Base-by-base conservation (phyloP, 2,113 vertebrate species). In the Cyphomyrus plagiostoma region DNA sequence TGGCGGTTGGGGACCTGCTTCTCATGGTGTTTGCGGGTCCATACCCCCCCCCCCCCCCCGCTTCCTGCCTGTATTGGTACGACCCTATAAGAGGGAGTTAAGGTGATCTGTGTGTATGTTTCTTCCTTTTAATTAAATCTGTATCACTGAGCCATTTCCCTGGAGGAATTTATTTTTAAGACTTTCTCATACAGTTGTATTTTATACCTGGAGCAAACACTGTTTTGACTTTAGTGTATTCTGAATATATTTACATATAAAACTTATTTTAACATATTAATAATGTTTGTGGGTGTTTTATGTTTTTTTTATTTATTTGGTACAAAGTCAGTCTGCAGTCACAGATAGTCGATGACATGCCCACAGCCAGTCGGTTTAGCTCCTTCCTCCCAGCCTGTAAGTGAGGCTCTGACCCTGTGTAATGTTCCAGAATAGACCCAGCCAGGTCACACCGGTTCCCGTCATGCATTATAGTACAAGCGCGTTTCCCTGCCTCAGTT, bases 1-100 rank as follows among this genome's bases (percentile, higher is more conserved):
- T 99, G 90, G 98, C 99, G 93, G 97, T 99, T 89, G 98, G 98
- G 93, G 98, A 99, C 93, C 95, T 98, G 91, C 95, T 99, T 52
- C 95, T 99, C 89, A 98, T 99, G 97, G 98, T 99, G 90, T 96
- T 97, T 93, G 17, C 15, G 82, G 30, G 26, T 52, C 83, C 39
- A 30, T 13, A 3, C 21, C 56, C 42, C 56, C 5, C 50, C 50
- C 53, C 53, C 10, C 53, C 5, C 48, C 48, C 48, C 48, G 48
- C 53, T 30, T 39, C 35, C 53, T 45, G 21, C 17, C 35, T 35
- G 21, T 39, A 11, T 15, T 42, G 35, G 52, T 30, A 46, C 82
- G 17, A n/a, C 21, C 82, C 8, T 46, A 3, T 84, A 21, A 10
- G 45, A 11, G 80, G 39, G 6, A 3, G 7, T 8, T 10, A 48